Percentiles rank a stretch among this genome's conserved stretches.
Evolutionary conservation across 2,113 vertebrate species (phyloP).

Genomic region (Anas platyrhynchos): DNA sequence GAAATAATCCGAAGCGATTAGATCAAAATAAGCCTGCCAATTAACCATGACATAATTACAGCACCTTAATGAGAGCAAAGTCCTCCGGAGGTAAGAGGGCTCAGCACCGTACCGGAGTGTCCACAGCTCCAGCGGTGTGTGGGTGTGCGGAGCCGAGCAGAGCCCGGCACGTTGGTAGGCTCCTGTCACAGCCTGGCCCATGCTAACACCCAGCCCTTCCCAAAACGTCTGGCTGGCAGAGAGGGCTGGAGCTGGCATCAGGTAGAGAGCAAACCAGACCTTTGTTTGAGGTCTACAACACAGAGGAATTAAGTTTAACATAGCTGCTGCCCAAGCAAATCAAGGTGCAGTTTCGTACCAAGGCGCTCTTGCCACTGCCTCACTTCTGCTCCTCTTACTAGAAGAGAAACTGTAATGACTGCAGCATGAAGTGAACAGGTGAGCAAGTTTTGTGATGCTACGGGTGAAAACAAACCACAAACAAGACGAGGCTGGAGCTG

Average conservation of each 20-base stretch:
- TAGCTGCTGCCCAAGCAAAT: not conserved
- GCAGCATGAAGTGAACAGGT: not conserved
- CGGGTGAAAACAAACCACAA: not conserved
- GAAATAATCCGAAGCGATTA: not conserved
- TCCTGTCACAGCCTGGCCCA: not conserved
- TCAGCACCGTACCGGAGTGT: fast-evolving
- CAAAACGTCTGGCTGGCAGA: not conserved
- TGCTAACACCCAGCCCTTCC: not conserved
- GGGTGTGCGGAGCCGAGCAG: no score
- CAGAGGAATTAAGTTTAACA: not conserved
- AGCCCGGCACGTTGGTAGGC: not conserved
- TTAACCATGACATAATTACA: conserved; percentile 34
- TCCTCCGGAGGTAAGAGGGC: not conserved
- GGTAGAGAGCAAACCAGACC: not conserved
- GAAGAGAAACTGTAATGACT: not conserved
- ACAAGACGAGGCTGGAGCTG: not conserved
- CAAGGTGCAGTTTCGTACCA: not conserved
- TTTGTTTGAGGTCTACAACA: not conserved
- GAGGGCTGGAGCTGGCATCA: not conserved
- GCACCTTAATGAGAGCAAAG: conserved; percentile 6
- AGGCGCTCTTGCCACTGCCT: not conserved
- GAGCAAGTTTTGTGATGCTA: not conserved
- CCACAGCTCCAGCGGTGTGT: not conserved
- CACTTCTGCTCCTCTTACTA: not conserved
- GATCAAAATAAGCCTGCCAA: conserved; percentile 50